Percentiles rank a stretch among this genome's conserved stretches.
Evolutionary conservation across 2,888 invertebrate genomes (phyloP).

Genomic region (Cerastis leucographa): DNA sequence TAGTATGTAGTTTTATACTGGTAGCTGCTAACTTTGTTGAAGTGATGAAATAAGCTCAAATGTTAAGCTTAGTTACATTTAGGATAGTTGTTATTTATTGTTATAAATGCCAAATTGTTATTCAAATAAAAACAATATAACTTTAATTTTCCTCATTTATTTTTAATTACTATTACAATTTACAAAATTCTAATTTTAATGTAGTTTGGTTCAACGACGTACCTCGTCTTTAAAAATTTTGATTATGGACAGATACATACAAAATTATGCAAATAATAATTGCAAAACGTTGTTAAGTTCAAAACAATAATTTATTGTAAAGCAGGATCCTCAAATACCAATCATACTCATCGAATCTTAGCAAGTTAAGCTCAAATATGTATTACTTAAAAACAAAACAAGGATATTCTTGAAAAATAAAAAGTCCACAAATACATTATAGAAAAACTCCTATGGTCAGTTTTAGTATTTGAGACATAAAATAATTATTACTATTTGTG

Average conservation of each 20-base stretch:
- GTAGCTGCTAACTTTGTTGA: background rate
- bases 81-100: constrained; percentile 72
- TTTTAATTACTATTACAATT: constrained; percentile 65
- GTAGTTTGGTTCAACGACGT: constrained; percentile 42
- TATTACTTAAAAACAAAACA: constrained; percentile 40
- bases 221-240: constrained; percentile 20
- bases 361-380: constrained; percentile 23
- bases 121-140: constrained; percentile 67
- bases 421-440: constrained; percentile 31
- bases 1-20: background rate
- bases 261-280: constrained; percentile 35
- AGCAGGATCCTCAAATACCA: constrained; percentile 1
- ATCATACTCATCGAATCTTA: constrained; percentile 5
- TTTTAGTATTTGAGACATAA: constrained; percentile 47
- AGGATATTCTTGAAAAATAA: constrained; percentile 28
- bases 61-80: constrained; percentile 53
- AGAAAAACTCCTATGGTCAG: constrained; percentile 20
- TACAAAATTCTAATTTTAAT: constrained; percentile 59
- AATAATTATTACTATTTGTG: background rate
- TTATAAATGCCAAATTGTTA: constrained; percentile 72
- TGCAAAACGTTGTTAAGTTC: constrained; percentile 28
- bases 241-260: constrained; percentile 10
- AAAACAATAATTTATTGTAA: constrained; percentile 12
- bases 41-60: constrained; percentile 39
- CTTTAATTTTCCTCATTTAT: constrained; percentile 61